Base-by-base conservation (phyloP, 2,888 invertebrate species). In the Phymatocera aterrima region DNA sequence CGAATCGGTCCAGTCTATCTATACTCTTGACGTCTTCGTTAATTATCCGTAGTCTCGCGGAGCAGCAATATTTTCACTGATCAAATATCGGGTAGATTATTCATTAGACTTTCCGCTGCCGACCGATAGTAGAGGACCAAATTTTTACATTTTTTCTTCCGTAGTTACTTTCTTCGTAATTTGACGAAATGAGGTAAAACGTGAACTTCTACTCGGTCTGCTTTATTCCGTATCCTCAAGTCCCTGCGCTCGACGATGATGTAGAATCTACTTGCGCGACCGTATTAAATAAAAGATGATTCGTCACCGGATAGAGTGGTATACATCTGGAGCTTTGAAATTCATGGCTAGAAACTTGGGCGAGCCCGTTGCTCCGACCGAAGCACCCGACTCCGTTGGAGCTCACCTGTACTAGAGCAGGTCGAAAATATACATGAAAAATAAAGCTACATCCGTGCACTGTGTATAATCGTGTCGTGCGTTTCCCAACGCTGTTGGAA, bases 281-380 rank as follows among this genome's bases (percentile, higher is more conserved):
- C 37, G 61, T 64, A 18, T 64, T 64, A 37, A n/a, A 64, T 64
- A 64, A 64, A 60, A 64, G 15, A 64, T 64, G 61, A 64, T 61
- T 34, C 61, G 37, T 61, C 61, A 61, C 61, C 18, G 37, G 1
- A 37, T 5, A 34, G 34, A 6, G 31, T 37, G 3, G 8, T 28
- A 24, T 57, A 57, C 54, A 1, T 34, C 61, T 18, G 21, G 37
- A n/a, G 37, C 61, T 64, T 64, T 64, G 61, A 64, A 64, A 64
- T 64, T 64, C 61, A 64, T 64, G 61, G 61, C 61, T 37, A 64
- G 61, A 64, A 64, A 64, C 61, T 64, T 64, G n/a, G n/a, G 57
- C 57, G 21, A n/a, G 28, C 57, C 15, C 4, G 28, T 57, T 21
- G 28, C 28, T 28, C n/a, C n/a, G 28, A 57, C 57, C 57, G 28